Evolutionary conservation across 2,797 vertebrate genomes (phyloP).

Genomic region (Salmo trutta): DNA sequence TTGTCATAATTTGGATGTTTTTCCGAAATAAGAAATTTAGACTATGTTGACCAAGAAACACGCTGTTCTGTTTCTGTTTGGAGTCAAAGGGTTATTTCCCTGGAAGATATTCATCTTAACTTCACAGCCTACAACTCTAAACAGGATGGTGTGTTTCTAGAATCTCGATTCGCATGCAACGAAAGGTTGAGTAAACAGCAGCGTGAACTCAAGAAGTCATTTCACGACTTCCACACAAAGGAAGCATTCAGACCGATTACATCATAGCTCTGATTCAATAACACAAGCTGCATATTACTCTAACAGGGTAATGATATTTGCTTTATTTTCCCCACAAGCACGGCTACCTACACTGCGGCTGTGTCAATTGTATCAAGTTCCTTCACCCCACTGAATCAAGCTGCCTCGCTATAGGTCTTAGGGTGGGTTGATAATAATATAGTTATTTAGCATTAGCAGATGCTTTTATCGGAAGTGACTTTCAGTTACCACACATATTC

Average conservation of each 20-base stretch:
- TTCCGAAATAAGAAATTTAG: slow-evolving; percentile 3
- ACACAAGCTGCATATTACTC: slow-evolving; percentile 4
- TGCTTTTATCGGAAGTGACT: too few species aligned
- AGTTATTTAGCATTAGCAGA: neutral
- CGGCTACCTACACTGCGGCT: neutral
- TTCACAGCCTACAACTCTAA: neutral
- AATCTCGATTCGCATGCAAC: slow-evolving; percentile 30
- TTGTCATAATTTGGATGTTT: slow-evolving; percentile 14
- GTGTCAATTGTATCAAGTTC: neutral
- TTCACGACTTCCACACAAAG: slow-evolving; percentile 47
- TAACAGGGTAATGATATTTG: slow-evolving; percentile 26
- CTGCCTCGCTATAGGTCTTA: neutral
- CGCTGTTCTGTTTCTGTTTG: neutral
- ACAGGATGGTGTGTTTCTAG: slow-evolving; percentile 19
- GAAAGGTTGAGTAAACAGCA: slow-evolving; percentile 53
- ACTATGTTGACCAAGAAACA: neutral
- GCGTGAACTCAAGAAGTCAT: slow-evolving; percentile 34
- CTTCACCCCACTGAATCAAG: neutral
- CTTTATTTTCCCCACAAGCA: slow-evolving; percentile 12
- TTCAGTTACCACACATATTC: neutral
- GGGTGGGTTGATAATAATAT: neutral
- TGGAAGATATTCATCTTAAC: neutral
- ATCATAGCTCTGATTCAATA: slow-evolving; percentile 54
- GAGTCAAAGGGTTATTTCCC: slow-evolving; percentile 16
- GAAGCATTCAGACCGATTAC: slow-evolving; percentile 63